Evolutionary conservation across 2,888 invertebrate genomes (phyloP).

Genomic region (Stenichneumon culpator): DNA sequence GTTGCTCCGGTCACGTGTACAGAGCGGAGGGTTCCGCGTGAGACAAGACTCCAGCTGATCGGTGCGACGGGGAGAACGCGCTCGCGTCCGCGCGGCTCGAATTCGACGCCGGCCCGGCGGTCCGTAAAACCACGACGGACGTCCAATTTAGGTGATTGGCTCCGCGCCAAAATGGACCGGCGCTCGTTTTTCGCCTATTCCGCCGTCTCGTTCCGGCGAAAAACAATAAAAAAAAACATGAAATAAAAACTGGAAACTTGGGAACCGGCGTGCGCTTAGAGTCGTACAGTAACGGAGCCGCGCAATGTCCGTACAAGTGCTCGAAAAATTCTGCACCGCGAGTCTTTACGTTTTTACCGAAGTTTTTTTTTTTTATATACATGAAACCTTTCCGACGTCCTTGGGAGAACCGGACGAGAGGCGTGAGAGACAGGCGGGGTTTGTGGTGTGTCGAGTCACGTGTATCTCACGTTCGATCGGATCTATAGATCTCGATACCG

Average conservation of each 20-base stretch:
- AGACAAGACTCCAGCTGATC: slow-evolving; percentile 42
- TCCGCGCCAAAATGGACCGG: slow-evolving; percentile 43
- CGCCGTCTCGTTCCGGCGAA: slow-evolving; percentile 5
- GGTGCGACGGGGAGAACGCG: slow-evolving; percentile 36
- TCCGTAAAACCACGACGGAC: slow-evolving; percentile 37
- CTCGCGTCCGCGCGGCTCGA: slow-evolving; percentile 12
- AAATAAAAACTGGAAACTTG: neutral
- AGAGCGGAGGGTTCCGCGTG: slow-evolving; percentile 30
- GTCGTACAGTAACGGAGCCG: neutral
- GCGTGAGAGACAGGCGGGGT: slow-evolving; percentile 64
- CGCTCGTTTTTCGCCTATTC: slow-evolving; percentile 31
- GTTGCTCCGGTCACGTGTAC: slow-evolving; percentile 76
- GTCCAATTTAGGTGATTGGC: slow-evolving; percentile 59
- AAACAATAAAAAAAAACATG: slow-evolving; percentile 12
- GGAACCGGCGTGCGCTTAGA: neutral
- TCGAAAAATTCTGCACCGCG: slow-evolving; percentile 53
- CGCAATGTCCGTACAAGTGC: slow-evolving; percentile 61
- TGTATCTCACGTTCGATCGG: slow-evolving; percentile 68
- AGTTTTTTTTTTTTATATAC: slow-evolving; percentile 22
- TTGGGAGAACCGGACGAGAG: slow-evolving; percentile 55
- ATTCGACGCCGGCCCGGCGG: slow-evolving; percentile 33
- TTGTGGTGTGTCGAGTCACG: slow-evolving; percentile 52
- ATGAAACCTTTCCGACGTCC: slow-evolving; percentile 60
- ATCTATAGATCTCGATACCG: slow-evolving; percentile 57
- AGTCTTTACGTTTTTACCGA: neutral